A percentile compares a stretch with the other conserved stretches of the same genome.
Conservation (phyloP, 2,797 vertebrate genomes). For the Coranthus polyacanthus region DNA sequence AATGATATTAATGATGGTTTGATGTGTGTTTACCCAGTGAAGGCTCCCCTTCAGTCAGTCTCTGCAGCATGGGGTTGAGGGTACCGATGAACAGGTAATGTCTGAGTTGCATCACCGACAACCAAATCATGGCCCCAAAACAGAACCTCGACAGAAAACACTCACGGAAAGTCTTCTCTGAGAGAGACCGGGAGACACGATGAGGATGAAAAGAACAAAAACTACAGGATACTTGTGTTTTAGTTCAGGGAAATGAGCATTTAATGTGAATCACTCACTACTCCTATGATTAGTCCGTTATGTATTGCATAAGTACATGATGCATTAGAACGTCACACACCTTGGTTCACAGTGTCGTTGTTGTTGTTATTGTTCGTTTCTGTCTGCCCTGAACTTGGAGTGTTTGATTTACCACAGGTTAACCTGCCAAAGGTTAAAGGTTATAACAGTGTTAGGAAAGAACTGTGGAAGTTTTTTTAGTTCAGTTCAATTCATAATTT, state of each 20-base stretch:
- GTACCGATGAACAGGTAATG: slow-evolving; percentile 94
- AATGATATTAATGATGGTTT: no score
- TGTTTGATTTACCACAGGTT: slow-evolving; percentile 63
- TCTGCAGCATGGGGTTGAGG: slow-evolving; percentile 88
- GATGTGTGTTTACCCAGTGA: slow-evolving; percentile 69
- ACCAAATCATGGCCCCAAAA: slow-evolving; percentile 88
- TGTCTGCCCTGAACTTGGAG: slow-evolving; percentile 6
- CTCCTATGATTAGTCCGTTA: no score
- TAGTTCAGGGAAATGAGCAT: no score
- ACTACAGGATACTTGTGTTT: background rate
- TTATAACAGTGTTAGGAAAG: slow-evolving; percentile 28
- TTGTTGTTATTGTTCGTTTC: slow-evolving; percentile 11
- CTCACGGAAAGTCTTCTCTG: slow-evolving; percentile 79
- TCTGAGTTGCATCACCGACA: slow-evolving; percentile 92
- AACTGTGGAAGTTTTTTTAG: no score
- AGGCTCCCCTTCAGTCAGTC: slow-evolving; percentile 74
- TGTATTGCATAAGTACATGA: background rate
- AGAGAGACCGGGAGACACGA: background rate
- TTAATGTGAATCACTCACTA: no score
- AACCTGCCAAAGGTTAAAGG: slow-evolving; percentile 65
- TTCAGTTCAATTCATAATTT: no score
- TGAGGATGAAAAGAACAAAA: background rate
- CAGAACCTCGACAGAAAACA: slow-evolving; percentile 88
- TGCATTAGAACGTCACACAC: slow-evolving; percentile 10
- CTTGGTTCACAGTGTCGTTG: slow-evolving; percentile 30